phyloP scores from a whole-genome alignment of 2,888 invertebrate species.

The Leucophenga maculata region DNA sequence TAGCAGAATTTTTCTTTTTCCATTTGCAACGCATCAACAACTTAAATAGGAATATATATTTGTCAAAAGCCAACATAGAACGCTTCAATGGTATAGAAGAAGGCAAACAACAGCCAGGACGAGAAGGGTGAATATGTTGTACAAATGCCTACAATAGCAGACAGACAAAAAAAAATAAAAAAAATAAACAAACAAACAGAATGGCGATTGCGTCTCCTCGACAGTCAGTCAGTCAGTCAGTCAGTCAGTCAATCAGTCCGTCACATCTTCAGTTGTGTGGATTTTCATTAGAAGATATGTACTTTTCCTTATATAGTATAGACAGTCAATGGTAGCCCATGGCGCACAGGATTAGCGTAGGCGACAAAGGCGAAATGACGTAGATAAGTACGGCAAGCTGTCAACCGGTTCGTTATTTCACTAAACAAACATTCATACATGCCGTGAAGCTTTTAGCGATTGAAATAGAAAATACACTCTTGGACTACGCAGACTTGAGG shows the following conservation, averaged over 20 bases:
- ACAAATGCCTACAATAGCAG: slow-evolving; percentile 6
- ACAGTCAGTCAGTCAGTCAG: not conserved
- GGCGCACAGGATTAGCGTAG: not conserved
- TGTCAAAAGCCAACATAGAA: not conserved
- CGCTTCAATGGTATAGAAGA: too few species aligned
- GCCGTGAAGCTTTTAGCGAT: not conserved
- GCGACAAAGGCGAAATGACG: not conserved
- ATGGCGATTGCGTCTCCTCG: not conserved
- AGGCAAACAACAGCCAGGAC: not conserved
- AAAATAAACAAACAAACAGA: not conserved
- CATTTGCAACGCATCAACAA: slow-evolving; percentile 25
- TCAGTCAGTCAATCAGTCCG: not conserved
- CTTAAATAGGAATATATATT: slow-evolving; percentile 17
- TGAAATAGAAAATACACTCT: slow-evolving; percentile 26
- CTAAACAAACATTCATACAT: not conserved
- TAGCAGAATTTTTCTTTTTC: not conserved
- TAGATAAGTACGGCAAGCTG: not conserved
- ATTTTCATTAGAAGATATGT: slow-evolving; percentile 14
- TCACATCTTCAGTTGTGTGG: slow-evolving; percentile 1
- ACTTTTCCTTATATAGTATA: not conserved
- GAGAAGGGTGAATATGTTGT: not conserved
- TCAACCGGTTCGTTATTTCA: not conserved
- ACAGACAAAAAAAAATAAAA: not conserved
- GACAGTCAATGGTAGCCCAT: not conserved
- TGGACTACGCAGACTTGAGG: slow-evolving; percentile 8